Percentiles rank a stretch among this genome's conserved stretches.
Conservation (phyloP, 2,888 invertebrate species). For the Criorhina ranunculi region DNA sequence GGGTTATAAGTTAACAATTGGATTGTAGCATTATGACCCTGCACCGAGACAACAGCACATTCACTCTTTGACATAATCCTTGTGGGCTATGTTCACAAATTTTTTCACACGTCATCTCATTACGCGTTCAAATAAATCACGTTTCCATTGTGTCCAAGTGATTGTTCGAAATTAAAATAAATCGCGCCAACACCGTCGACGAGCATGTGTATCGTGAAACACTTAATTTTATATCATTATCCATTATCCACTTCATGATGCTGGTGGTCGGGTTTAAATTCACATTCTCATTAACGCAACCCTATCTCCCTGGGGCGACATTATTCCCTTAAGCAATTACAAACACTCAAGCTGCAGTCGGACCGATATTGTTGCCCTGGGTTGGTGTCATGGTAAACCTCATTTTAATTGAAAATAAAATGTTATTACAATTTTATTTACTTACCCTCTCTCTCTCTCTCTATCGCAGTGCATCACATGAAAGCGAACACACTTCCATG, state of each 20-base stretch:
- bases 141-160: not conserved
- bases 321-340: slow-evolving; percentile 69
- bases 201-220: slow-evolving; percentile 47
- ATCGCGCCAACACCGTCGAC: slow-evolving; percentile 30
- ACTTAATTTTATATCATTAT: slow-evolving; percentile 70
- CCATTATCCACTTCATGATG: slow-evolving; percentile 70
- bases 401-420: slow-evolving; percentile 77
- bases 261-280: slow-evolving; percentile 69
- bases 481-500: slow-evolving; percentile 30
- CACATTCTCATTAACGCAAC: slow-evolving; percentile 56
- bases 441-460: slow-evolving; percentile 45
- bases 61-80: too few species aligned
- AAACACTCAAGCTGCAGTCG: slow-evolving; percentile 48
- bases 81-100: too few species aligned
- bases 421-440: slow-evolving; percentile 76
- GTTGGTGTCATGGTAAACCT: slow-evolving; percentile 65
- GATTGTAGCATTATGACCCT: too few species aligned
- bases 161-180: slow-evolving; percentile 28
- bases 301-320: slow-evolving; percentile 17
- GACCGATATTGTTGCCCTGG: slow-evolving; percentile 28
- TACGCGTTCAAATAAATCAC: slow-evolving; percentile 51
- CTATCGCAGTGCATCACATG: slow-evolving; percentile 4
- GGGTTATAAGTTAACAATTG: too few species aligned
- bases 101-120: slow-evolving; percentile 16
- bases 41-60: too few species aligned